These are phyloP conservation scores for Hydrophis major DNA, from an alignment of 2,797 vertebrate genomes.

Conservation along the genomic window DNA sequence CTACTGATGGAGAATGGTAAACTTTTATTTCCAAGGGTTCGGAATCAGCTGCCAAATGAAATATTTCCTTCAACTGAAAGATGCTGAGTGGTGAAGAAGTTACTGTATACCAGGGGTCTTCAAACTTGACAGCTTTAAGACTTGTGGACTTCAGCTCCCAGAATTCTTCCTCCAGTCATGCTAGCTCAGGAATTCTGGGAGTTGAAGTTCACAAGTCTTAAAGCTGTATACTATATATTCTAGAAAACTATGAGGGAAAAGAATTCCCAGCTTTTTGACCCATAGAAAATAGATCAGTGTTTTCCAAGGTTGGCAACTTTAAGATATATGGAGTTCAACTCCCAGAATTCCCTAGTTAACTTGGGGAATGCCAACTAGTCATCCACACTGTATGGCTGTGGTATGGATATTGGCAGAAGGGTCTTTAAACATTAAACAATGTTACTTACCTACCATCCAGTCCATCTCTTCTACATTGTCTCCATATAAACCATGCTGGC, in stretches of 20 bases:
- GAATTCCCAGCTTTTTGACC: neutral
- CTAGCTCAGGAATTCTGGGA: too few species aligned
- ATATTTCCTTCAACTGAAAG: neutral
- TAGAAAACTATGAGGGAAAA: neutral
- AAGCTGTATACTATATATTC: neutral
- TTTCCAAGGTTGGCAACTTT: neutral
- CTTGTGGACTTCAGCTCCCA: too few species aligned
- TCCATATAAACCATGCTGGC: slow-evolving; percentile 84
- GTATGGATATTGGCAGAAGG: neutral
- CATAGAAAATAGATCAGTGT: neutral
- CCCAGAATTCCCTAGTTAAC: neutral
- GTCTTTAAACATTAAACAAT: neutral
- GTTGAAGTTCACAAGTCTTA: too few species aligned
- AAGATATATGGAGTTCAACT: neutral
- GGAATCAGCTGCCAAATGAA: neutral
- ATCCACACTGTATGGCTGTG: neutral
- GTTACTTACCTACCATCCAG: slow-evolving; percentile 79
- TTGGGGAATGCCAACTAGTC: neutral
- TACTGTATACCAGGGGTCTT: neutral
- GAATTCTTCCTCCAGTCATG: too few species aligned
- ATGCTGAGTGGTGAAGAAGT: neutral
- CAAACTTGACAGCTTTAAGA: too few species aligned
- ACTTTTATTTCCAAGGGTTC: neutral
- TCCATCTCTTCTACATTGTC: slow-evolving; percentile 88
- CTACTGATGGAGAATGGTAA: neutral